phyloP scores from a whole-genome alignment of 2,888 invertebrate genomes.

The Villa cingulata region DNA sequence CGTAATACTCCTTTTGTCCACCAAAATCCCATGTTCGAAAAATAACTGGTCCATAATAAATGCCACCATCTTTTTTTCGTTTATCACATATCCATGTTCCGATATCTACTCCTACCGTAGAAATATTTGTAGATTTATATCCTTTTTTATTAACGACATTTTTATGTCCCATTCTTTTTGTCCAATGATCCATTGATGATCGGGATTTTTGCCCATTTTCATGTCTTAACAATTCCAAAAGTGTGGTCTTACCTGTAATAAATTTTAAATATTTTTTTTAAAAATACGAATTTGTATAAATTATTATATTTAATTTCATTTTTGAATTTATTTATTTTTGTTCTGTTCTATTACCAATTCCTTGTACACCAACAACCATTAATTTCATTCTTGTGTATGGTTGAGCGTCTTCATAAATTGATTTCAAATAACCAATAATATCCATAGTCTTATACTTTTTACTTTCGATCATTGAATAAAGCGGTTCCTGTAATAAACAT shows the following conservation, averaged over 20 bases:
- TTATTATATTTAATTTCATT: too few species aligned
- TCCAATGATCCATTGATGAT: constrained; percentile 64
- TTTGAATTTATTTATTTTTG: neutral
- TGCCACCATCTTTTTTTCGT: constrained; percentile 54
- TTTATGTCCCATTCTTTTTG: constrained; percentile 87
- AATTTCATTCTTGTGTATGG: constrained; percentile 92
- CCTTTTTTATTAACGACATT: constrained; percentile 62
- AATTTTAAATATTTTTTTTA: too few species aligned
- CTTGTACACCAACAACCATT: constrained; percentile 88
- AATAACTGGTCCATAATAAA: constrained; percentile 62
- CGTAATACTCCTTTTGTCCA: constrained; percentile 94
- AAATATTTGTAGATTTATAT: constrained; percentile 67
- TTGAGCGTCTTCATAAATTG: constrained; percentile 75
- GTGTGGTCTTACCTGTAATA: constrained; percentile 75
- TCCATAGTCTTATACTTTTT: constrained; percentile 94
- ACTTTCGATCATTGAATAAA: constrained; percentile 79
- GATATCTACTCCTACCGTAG: constrained; percentile 96
- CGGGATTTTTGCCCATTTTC: constrained; percentile 62
- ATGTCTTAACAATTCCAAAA: constrained; percentile 74
- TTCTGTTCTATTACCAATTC: constrained; percentile 38
- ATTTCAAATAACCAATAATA: constrained; percentile 77
- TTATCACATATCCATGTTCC: constrained; percentile 90
- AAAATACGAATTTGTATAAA: too few species aligned
- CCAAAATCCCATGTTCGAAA: constrained; percentile 99
- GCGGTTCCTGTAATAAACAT: constrained; percentile 75